Percentiles rank a stretch among this genome's conserved stretches.
phyloP scores from a whole-genome alignment of 2,113 vertebrate genomes.

The Amphiprion percula region DNA sequence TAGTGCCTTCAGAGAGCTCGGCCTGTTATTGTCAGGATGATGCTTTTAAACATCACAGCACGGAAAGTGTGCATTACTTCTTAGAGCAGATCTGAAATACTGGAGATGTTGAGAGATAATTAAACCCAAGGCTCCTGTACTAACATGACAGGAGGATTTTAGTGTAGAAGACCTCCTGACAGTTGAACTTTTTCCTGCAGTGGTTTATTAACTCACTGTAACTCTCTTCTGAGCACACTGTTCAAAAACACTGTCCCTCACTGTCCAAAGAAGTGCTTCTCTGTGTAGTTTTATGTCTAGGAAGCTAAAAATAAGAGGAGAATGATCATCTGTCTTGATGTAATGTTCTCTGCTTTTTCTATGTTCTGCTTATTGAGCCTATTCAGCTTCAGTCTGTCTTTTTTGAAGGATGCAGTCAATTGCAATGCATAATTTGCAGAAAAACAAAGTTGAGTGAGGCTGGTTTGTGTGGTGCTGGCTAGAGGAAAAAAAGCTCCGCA shows the following conservation, averaged over 20 bases:
- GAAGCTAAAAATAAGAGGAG: slow-evolving; percentile 9
- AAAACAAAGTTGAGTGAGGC: neutral
- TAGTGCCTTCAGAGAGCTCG: neutral
- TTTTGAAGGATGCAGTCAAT: slow-evolving; percentile 2
- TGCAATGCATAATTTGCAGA: neutral
- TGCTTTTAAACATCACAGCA: neutral
- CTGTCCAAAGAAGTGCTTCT: neutral
- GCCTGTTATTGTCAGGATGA: slow-evolving; percentile 5
- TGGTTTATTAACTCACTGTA: neutral
- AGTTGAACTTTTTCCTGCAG: neutral
- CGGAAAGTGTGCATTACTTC: neutral
- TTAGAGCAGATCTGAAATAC: slow-evolving; percentile 4
- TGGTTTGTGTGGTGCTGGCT: neutral
- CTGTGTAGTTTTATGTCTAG: neutral
- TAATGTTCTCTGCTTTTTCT: neutral
- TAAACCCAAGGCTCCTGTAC: slow-evolving; percentile 18
- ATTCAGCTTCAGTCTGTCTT: neutral
- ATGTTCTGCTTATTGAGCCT: neutral
- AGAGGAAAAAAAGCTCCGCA: neutral
- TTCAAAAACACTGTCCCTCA: slow-evolving; percentile 21
- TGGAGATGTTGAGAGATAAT: slow-evolving; percentile 53
- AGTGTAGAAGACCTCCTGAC: neutral
- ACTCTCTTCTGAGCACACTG: slow-evolving; percentile 3
- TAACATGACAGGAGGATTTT: neutral
- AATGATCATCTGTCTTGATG: neutral